Percentiles rank a stretch among this genome's conserved stretches.
Conservation (phyloP, 2,113 vertebrate genomes). For the Candoia aspera region DNA sequence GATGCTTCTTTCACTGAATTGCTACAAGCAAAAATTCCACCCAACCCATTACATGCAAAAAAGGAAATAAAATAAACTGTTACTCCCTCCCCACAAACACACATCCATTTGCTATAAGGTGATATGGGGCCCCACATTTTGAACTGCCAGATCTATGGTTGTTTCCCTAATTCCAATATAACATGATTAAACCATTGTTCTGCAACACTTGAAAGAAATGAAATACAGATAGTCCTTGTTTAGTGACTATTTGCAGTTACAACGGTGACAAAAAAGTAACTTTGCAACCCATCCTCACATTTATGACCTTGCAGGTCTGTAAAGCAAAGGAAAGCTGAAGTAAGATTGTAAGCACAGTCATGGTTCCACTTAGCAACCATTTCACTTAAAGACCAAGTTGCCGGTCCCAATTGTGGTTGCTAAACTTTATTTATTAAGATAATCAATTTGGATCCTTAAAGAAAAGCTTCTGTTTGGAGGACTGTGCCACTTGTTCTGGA, state of each 20-base stretch:
- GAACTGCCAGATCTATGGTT: neutral
- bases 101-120: too few relatives aligned
- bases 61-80: too few relatives aligned
- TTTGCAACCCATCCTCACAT: neutral
- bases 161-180: neutral
- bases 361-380: neutral
- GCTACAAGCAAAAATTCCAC: too few relatives aligned
- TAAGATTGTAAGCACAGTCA: neutral
- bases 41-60: too few relatives aligned
- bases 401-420: neutral
- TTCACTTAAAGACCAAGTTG: neutral
- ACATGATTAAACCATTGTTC: neutral
- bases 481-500: conserved; percentile 44
- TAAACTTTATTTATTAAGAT: conserved; percentile 21
- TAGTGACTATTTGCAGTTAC: neutral
- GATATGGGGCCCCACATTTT: too few relatives aligned
- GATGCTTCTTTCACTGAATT: too few relatives aligned
- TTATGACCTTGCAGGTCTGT: neutral
- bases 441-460: conserved; percentile 56
- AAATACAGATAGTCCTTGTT: conserved; percentile 24
- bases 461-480: conserved; percentile 47
- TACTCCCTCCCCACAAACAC: too few relatives aligned
- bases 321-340: neutral
- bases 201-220: conserved; percentile 55
- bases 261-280: too few relatives aligned